Evolutionary conservation across 2,113 vertebrate genomes (phyloP).

Genomic region (Setophaga kirtlandii): DNA sequence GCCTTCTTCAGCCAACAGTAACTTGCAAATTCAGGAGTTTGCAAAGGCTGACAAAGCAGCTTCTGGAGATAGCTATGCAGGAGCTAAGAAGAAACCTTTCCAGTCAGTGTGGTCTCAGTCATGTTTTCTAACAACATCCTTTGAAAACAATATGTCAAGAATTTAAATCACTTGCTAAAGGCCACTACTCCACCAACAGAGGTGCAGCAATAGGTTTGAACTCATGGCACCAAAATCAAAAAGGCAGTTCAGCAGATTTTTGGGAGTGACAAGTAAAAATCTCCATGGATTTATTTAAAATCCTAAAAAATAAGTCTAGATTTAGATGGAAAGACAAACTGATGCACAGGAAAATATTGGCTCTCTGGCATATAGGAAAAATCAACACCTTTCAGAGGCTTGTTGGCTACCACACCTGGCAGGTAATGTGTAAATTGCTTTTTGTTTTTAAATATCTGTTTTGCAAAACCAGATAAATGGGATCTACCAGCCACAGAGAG

Average conservation of each 20-base stretch:
- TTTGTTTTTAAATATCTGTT: background rate
- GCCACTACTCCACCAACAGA: background rate
- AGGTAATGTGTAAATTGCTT: background rate
- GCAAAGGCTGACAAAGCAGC: background rate
- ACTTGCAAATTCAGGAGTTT: background rate
- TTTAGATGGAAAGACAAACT: background rate
- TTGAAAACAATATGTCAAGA: background rate
- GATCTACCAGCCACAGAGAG: background rate
- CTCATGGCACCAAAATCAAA: background rate
- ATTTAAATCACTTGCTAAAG: background rate
- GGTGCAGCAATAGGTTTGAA: background rate
- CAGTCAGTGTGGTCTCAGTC: background rate
- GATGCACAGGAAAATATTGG: background rate
- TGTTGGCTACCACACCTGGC: accelerated
- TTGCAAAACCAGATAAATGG: background rate
- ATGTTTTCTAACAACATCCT: background rate
- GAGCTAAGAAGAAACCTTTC: background rate
- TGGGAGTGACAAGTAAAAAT: background rate
- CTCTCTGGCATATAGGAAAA: background rate
- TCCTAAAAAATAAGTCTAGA: background rate
- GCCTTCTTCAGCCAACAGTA: background rate
- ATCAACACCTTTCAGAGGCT: background rate
- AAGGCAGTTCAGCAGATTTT: background rate
- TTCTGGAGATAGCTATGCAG: background rate
- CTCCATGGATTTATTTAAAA: background rate